Conservation (phyloP, 2,888 invertebrate genomes). For the Elgonia sp. region DNA sequence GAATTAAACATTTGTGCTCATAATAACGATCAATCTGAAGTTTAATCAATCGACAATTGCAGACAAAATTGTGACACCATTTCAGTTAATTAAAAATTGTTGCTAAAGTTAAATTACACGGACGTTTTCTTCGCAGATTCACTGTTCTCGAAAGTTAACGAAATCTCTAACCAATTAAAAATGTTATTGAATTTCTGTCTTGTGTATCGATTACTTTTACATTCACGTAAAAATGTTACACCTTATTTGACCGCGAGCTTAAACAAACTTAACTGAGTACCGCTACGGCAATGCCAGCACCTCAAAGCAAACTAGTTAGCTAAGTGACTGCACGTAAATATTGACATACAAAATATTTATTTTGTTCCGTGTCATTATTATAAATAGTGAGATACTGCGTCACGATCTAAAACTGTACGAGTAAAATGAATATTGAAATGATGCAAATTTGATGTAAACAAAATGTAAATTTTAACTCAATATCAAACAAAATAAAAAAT, state of each 20-base stretch:
- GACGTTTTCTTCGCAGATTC: not conserved
- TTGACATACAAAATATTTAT: not conserved
- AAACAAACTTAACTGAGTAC: conserved; percentile 27
- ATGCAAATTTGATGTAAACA: too few species aligned
- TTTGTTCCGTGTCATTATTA: not conserved
- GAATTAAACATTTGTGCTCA: conserved; percentile 1
- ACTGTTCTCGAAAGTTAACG: conserved; percentile 18
- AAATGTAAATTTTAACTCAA: too few species aligned
- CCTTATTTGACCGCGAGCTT: conserved; percentile 15
- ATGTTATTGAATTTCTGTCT: not conserved
- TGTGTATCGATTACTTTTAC: conserved; percentile 29
- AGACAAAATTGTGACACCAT: not conserved
- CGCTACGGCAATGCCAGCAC: conserved; percentile 25
- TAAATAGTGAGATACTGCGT: conserved; percentile 3
- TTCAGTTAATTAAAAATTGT: not conserved
- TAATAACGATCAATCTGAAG: conserved; percentile 10
- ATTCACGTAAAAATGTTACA: conserved; percentile 10
- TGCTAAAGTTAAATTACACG: not conserved
- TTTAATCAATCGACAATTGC: conserved; percentile 16
- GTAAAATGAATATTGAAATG: too few species aligned
- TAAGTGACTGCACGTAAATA: conserved; percentile 33
- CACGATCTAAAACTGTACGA: too few species aligned
- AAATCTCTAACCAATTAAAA: conserved; percentile 23
- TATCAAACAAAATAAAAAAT: too few species aligned
- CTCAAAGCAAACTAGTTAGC: conserved; percentile 29